Percentiles rank a stretch among this genome's conserved stretches.
Conservation (phyloP, 2,888 invertebrate genomes). For the Agapostemon virescens region DNA sequence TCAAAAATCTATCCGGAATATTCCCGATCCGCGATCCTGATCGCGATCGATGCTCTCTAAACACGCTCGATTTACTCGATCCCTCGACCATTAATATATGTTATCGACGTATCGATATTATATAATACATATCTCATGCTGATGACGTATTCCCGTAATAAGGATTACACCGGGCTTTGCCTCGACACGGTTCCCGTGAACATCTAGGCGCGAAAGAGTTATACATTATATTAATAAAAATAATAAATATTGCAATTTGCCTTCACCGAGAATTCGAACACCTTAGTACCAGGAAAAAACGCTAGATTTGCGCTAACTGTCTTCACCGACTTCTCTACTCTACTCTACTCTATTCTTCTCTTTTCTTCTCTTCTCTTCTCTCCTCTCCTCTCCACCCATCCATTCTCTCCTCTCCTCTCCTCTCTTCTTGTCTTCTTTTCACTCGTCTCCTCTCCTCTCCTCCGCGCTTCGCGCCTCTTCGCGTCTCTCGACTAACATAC, state of each 20-base stretch:
- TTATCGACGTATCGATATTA: constrained; percentile 45
- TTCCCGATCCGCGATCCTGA: constrained; percentile 24
- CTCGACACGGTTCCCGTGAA: constrained; percentile 37
- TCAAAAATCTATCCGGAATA: constrained; percentile 37
- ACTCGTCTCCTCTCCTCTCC: too few relatives aligned
- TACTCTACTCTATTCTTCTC: background rate
- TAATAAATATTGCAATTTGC: constrained; percentile 42
- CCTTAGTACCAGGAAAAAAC: constrained; percentile 7
- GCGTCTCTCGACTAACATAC: constrained; percentile 23
- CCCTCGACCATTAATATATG: constrained; percentile 60
- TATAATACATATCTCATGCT: constrained; percentile 62
- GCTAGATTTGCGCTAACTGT: constrained; percentile 11
- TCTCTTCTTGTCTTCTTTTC: too few relatives aligned
- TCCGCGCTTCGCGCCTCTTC: too few relatives aligned
- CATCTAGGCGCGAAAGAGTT: constrained; percentile 43
- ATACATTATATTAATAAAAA: constrained; percentile 44
- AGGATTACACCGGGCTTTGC: constrained; percentile 62
- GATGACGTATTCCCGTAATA: constrained; percentile 59
- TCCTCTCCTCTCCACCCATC: too few relatives aligned
- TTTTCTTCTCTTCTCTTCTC: background rate
- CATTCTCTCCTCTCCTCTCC: background rate
- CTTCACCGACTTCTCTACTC: background rate
- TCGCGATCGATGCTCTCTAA: constrained; percentile 22
- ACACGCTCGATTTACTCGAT: constrained; percentile 40
- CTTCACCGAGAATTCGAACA: constrained; percentile 27